Conservation (phyloP, 2,797 vertebrate genomes). For the Gymnopithys bicolor region DNA sequence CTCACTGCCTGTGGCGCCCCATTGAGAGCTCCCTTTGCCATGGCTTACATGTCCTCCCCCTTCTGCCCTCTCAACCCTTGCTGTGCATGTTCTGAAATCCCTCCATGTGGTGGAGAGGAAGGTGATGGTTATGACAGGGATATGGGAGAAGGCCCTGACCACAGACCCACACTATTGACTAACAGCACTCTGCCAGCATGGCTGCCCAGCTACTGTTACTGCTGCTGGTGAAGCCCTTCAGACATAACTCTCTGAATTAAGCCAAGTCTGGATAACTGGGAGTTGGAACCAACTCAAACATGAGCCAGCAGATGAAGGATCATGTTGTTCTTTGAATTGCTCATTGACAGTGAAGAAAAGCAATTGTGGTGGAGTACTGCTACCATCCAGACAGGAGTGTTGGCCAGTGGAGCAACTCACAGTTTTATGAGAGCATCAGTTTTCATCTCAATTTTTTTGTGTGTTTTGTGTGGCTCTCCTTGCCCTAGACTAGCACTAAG, state of each 20-base stretch:
- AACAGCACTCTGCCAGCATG: not conserved
- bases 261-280: slow-evolving; percentile 26
- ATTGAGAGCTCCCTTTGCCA: not conserved
- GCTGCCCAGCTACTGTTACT: not conserved
- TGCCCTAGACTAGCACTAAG: not conserved
- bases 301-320: not conserved
- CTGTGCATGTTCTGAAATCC: not conserved
- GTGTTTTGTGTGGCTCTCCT: not conserved
- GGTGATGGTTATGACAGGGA: not conserved
- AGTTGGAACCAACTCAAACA: slow-evolving; percentile 36
- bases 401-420: not conserved
- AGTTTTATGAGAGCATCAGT: not conserved
- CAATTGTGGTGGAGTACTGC: not conserved
- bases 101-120: not conserved
- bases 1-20: fast-evolving
- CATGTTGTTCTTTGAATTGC: not conserved
- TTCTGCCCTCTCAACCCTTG: not conserved
- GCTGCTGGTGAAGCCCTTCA: not conserved
- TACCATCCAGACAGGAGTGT: not conserved
- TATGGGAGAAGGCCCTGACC: fast-evolving
- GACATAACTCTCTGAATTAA: not conserved
- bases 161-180: fast-evolving
- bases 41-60: fast-evolving
- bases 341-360: not conserved
- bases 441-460: not conserved